These are phyloP conservation scores for Nesometra sesokonis DNA, from an alignment of 35 echinoderm and acorn worm species.

Conservation along the genomic window DNA sequence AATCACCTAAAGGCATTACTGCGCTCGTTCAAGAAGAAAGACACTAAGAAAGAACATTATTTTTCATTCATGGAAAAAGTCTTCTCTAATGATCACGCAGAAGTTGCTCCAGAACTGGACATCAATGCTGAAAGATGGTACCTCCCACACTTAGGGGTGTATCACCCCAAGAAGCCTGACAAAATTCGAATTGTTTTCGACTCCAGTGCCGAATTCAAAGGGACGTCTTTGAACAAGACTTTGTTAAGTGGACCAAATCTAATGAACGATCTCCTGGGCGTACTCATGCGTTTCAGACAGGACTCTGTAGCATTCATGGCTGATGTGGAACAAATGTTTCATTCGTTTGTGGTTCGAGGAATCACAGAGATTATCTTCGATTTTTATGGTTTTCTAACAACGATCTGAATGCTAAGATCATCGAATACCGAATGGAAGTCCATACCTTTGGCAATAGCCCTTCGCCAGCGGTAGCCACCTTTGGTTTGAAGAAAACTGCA, in stretches of 20 bases:
- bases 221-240: conserved; percentile 4
- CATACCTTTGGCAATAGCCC: conserved; percentile 47
- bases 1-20: background rate
- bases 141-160: background rate
- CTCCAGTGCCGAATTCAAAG: background rate
- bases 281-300: background rate
- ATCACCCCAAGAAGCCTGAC: background rate
- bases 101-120: background rate
- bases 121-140: background rate
- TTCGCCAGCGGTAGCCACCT: conserved; percentile 33
- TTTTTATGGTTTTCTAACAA: conserved; percentile 45
- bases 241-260: conserved; percentile 18
- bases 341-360: conserved; percentile 16
- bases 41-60: background rate
- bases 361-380: conserved; percentile 15
- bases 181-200: background rate
- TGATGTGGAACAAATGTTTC: conserved; percentile 19
- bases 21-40: background rate
- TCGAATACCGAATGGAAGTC: conserved; percentile 40
- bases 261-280: background rate
- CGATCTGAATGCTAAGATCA: background rate
- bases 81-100: conserved; percentile 10
- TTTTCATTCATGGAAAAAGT: conserved; percentile 7
- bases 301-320: background rate
- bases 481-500: conserved; percentile 8